phyloP scores from a whole-genome alignment of 1,140 invertebrate species.

The Sesamia nonagrioides region DNA sequence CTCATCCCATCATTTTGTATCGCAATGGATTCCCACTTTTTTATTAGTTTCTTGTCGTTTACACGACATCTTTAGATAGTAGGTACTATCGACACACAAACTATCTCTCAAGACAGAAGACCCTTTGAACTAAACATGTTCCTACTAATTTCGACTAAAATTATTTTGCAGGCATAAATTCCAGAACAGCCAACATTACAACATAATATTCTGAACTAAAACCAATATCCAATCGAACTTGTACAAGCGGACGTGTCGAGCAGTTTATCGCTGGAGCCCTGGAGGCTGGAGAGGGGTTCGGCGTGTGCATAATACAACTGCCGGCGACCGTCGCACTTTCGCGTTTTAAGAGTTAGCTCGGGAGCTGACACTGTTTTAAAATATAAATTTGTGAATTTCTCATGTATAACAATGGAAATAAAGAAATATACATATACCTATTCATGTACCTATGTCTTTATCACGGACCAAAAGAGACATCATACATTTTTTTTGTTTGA shows the following conservation, averaged over 20 bases:
- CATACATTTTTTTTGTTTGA: no score
- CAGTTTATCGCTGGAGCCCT: constrained; percentile 43
- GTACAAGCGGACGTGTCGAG: constrained; percentile 38
- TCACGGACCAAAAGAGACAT: no score
- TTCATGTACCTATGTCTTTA: no score
- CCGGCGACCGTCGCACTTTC: constrained; percentile 47
- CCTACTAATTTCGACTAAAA: background rate
- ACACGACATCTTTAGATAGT: background rate
- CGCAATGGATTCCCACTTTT: no score
- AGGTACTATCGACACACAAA: background rate
- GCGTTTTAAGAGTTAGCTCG: constrained; percentile 40
- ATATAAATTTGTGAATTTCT: no score
- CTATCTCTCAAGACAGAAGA: background rate
- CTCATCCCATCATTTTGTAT: no score
- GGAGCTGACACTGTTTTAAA: constrained; percentile 5
- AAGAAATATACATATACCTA: no score
- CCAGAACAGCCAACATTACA: background rate
- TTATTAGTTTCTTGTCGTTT: no score
- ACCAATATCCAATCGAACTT: constrained; percentile 51
- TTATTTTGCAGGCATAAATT: constrained; percentile 14
- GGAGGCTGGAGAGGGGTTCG: background rate
- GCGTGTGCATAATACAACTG: constrained; percentile 52
- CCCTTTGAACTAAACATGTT: background rate
- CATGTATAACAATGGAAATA: no score
- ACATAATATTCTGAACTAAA: constrained; percentile 46